Conservation (phyloP, 1,140 invertebrate genomes). For the Asobara japonica region DNA sequence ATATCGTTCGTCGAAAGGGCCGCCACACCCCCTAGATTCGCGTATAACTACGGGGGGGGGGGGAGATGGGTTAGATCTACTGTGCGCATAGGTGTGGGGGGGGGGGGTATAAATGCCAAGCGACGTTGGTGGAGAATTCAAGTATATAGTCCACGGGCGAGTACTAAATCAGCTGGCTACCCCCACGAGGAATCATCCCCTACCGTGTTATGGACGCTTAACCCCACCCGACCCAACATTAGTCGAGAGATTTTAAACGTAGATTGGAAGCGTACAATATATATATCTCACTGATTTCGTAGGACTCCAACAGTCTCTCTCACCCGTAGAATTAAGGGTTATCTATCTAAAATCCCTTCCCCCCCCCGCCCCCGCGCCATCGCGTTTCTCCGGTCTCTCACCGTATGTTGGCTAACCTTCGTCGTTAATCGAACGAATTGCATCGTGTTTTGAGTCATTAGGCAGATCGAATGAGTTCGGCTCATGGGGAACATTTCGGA, state of each 20-base stretch:
- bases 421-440: background rate
- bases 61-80: background rate
- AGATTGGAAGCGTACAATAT: constrained; percentile 13
- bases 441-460: constrained; percentile 13
- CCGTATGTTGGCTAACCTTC: background rate
- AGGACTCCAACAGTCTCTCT: background rate
- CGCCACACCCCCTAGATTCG: background rate
- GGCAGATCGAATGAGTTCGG: constrained; percentile 2
- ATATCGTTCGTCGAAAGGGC: background rate
- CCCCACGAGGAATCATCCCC: constrained; percentile 16
- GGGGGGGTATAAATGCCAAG: background rate
- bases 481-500: background rate
- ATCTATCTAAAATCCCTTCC: background rate
- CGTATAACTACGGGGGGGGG: background rate
- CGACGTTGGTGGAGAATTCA: constrained; percentile 9
- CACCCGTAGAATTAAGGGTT: constrained; percentile 15
- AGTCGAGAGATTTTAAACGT: constrained; percentile 15
- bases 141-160: constrained; percentile 12
- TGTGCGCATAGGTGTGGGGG: background rate
- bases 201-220: constrained; percentile 16
- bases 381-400: background rate
- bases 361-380: background rate
- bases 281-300: constrained; percentile 6
- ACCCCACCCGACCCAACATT: constrained; percentile 14
- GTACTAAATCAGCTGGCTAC: constrained; percentile 13